Evolutionary conservation across 2,888 invertebrate genomes (phyloP), one percentile per base, ranked within the genome.

Genomic region (Aspidiotus rigidus): DNA sequence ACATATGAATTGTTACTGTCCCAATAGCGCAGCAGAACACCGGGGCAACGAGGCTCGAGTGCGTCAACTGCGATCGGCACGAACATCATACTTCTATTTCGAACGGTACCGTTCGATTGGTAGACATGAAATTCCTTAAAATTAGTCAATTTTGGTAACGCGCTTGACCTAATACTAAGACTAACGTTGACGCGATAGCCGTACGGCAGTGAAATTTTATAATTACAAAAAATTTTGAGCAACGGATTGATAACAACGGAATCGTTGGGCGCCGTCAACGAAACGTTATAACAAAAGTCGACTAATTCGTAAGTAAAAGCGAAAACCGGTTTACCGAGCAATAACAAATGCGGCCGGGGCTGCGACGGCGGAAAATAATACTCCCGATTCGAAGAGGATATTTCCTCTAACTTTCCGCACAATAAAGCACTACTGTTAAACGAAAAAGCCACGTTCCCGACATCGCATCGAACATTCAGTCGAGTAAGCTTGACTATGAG

Each of bases 351-450:
- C 70, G 55, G 67, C 64, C 82, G 82, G 28, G 82, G 81, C 62
- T 39, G 44, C 55, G 54, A 70, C 66, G 82, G 82, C 41, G 82
- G 81, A 69, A 83, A 83, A 77, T 87, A 86, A 61, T 86, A 78
- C 72, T 81, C 82, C 72, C 86, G 81, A 74, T 85, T 84, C 13
- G 78, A 78, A 7, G 78, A 76, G 0, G 83, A 80, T 53, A 86
- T 81, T 77, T 88, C 87, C 76, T 88, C 87, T 7, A 87, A 79
- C 76, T 88, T 88, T 2, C 88, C 88, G 77, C 87, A 87, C 13
- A 87, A 77, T 1, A 78, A 56, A 49, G 17, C 71, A 42, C 17
- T 59, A 44, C 17, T 70, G 69, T 73, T 73, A 71, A 80, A 81
- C 59, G 82, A 80, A 55, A 85, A 84, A 72, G 83, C 82, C 62